Percentiles rank a stretch among this genome's conserved stretches.
Evolutionary conservation across 2,113 vertebrate genomes (phyloP).

Genomic region (Ptilonorhynchus violaceus): DNA sequence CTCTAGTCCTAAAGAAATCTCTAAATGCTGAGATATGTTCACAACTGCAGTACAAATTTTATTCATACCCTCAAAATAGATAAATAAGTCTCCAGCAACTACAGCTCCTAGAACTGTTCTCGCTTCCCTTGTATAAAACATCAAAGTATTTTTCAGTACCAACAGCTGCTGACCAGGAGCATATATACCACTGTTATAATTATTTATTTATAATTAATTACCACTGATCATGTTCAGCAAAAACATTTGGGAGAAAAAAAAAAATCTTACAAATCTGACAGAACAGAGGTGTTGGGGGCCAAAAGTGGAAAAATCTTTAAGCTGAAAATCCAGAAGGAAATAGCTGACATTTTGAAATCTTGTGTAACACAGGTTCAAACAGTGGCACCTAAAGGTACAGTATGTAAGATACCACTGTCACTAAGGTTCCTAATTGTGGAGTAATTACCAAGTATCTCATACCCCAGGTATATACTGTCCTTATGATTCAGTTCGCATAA

Average conservation of each 20-base stretch:
- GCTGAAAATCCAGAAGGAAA: neutral
- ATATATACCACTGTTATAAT: neutral
- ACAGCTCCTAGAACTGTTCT: neutral
- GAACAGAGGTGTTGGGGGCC: neutral
- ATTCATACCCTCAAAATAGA: neutral
- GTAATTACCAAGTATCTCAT: neutral
- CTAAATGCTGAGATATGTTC: neutral
- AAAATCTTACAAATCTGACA: neutral
- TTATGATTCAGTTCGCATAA: conserved; percentile 65
- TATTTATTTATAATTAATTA: conserved; percentile 27
- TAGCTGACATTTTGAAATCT: neutral
- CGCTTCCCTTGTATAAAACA: neutral
- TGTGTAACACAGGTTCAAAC: neutral
- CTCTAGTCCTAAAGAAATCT: neutral
- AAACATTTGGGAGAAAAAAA: neutral
- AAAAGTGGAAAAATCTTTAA: neutral
- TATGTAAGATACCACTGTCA: neutral
- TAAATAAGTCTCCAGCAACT: neutral
- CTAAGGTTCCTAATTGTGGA: neutral
- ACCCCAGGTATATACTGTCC: neutral
- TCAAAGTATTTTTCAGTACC: conserved; percentile 23
- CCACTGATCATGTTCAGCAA: neutral
- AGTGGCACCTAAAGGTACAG: neutral
- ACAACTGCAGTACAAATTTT: neutral
- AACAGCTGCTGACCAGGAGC: conserved; percentile 28